Evolutionary conservation across 2,797 vertebrate species (phyloP).

Genomic region (Triplophysa yarkandensis): DNA sequence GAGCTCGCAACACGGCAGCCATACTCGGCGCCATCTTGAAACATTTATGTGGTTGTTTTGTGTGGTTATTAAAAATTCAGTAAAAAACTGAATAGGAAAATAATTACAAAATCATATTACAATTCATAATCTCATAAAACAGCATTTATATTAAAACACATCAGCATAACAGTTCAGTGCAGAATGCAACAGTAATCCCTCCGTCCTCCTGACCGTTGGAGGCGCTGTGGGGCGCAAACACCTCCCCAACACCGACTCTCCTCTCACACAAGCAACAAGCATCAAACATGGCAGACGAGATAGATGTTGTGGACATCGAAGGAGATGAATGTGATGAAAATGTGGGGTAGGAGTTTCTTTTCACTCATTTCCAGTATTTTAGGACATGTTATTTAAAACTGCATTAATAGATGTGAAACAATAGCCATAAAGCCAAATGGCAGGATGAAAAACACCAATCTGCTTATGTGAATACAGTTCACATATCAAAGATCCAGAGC

Average conservation of each 20-base stretch:
- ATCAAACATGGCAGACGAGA: conserved; percentile 78
- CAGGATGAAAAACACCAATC: neutral
- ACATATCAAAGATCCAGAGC: neutral
- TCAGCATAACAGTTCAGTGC: no score
- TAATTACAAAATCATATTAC: no score
- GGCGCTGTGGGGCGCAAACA: neutral
- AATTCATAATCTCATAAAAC: no score
- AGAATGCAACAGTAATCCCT: no score
- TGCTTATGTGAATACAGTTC: neutral
- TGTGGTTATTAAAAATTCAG: no score
- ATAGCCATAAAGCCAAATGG: neutral
- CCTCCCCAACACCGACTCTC: neutral
- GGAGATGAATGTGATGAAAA: conserved; percentile 71
- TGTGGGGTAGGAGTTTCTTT: conserved; percentile 56
- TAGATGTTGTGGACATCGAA: conserved; percentile 79
- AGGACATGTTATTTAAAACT: accelerated
- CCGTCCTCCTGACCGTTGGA: conserved; percentile 4
- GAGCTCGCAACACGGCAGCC: no score
- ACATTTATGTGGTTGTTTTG: no score
- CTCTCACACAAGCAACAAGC: conserved; percentile 16
- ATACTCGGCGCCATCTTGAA: no score
- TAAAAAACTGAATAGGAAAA: no score
- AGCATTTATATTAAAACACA: no score
- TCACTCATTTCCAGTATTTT: accelerated
- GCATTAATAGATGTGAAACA: neutral